A percentile compares a stretch with the other conserved stretches of the same genome.
Conservation (phyloP, 2,888 invertebrate species). For the Dromius quadrimaculatus region DNA sequence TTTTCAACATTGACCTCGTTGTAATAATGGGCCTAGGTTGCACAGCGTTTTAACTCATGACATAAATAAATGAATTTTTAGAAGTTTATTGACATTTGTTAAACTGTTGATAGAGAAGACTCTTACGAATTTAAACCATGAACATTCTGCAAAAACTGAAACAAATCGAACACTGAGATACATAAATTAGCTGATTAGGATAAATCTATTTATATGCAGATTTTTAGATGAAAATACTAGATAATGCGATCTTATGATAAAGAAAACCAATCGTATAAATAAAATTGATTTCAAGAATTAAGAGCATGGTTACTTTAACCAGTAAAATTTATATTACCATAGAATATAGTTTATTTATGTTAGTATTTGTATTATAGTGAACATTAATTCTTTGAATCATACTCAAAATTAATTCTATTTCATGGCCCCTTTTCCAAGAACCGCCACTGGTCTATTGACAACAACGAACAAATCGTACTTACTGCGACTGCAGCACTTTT, state of each 20-base stretch:
- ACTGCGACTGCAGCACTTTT: slow-evolving; percentile 9
- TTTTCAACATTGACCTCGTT: slow-evolving; percentile 44
- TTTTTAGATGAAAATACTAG: slow-evolving; percentile 23
- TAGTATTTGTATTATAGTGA: slow-evolving; percentile 2
- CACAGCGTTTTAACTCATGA: not conserved
- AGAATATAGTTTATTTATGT: too few relatives aligned
- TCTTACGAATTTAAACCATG: slow-evolving; percentile 3
- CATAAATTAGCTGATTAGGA: slow-evolving; percentile 1
- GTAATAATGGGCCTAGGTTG: slow-evolving; percentile 4
- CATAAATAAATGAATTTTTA: slow-evolving; percentile 26
- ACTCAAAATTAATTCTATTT: slow-evolving; percentile 11
- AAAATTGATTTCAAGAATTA: not conserved
- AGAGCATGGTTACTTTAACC: too few relatives aligned
- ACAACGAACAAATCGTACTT: slow-evolving; percentile 12
- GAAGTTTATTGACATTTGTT: slow-evolving; percentile 26
- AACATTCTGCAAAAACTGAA: slow-evolving; percentile 2
- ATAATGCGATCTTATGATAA: too few relatives aligned
- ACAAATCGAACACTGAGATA: slow-evolving; percentile 17
- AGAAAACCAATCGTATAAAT: slow-evolving; percentile 14
- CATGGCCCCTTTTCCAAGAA: not conserved
- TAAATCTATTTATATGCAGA: slow-evolving; percentile 10
- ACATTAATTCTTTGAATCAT: slow-evolving; percentile 23
- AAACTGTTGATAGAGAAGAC: slow-evolving; percentile 17
- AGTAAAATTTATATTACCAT: too few relatives aligned
- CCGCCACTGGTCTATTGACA: slow-evolving; percentile 12